These are phyloP conservation scores for Lasioglossum villosulum DNA, from an alignment of 2,888 invertebrate species.

Conservation along the genomic window DNA sequence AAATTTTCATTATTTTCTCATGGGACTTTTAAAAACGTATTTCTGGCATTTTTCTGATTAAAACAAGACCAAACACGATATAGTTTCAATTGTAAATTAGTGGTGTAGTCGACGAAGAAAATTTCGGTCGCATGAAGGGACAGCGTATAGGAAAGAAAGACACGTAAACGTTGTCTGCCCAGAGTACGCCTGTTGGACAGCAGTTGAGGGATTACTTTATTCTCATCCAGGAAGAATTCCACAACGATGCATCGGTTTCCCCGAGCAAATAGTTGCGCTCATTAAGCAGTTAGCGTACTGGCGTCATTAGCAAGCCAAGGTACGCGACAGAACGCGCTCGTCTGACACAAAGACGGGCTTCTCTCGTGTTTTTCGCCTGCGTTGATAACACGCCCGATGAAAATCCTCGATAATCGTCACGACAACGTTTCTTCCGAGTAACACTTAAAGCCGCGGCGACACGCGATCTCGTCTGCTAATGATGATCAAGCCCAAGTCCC, in stretches of 20 bases:
- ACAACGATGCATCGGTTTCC: neutral
- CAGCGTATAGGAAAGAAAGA: too few relatives aligned
- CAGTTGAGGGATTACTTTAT: too few relatives aligned
- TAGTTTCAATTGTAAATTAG: too few relatives aligned
- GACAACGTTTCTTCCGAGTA: slow-evolving; percentile 36
- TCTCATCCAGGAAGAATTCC: neutral
- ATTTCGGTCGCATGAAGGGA: too few relatives aligned
- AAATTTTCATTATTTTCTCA: too few relatives aligned
- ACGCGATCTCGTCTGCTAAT: slow-evolving; percentile 42
- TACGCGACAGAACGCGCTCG: slow-evolving; percentile 5
- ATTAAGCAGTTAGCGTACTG: slow-evolving; percentile 20
- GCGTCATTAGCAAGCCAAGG: slow-evolving; percentile 9
- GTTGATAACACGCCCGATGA: slow-evolving; percentile 42
- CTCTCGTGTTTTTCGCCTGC: slow-evolving; percentile 29
- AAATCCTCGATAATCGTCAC: slow-evolving; percentile 54
- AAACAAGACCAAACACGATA: too few relatives aligned
- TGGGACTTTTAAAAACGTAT: too few relatives aligned
- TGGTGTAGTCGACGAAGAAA: too few relatives aligned
- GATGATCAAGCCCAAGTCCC: slow-evolving; percentile 36
- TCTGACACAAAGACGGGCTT: slow-evolving; percentile 3
- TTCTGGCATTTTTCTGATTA: too few relatives aligned
- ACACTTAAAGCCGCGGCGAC: slow-evolving; percentile 16
- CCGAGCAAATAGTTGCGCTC: neutral
- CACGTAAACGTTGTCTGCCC: too few relatives aligned
- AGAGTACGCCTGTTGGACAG: too few relatives aligned